Evolutionary conservation across 2,797 vertebrate genomes (phyloP).

Genomic region (Pantherophis vulpinus): DNA sequence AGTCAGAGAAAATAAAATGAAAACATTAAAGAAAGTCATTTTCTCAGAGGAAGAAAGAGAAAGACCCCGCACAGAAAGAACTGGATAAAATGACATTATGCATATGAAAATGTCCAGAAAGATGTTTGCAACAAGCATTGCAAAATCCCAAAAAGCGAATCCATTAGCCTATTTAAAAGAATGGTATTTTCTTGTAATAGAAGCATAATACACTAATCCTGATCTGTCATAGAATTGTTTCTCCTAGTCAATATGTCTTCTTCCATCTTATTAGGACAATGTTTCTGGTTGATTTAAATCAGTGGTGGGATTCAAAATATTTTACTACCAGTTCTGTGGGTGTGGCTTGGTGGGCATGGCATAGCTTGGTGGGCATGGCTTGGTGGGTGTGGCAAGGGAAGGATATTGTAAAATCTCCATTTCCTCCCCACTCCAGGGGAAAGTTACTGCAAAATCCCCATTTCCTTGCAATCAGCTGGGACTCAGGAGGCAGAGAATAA

Average conservation of each 20-base stretch:
- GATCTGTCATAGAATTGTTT: neutral
- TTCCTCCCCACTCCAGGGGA: no score
- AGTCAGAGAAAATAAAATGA: constrained; percentile 96
- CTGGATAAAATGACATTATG: neutral
- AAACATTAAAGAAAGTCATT: constrained; percentile 91
- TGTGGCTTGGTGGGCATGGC: no score
- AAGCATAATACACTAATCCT: neutral
- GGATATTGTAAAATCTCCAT: no score
- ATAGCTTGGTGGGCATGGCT: no score
- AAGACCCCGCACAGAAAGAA: neutral
- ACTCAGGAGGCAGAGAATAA: no score
- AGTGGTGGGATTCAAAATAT: no score
- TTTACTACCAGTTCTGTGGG: no score
- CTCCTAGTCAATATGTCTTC: neutral
- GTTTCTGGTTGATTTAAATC: neutral
- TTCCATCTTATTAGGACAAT: neutral
- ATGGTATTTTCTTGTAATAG: neutral
- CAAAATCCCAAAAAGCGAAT: neutral
- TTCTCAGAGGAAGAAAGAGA: constrained; percentile 78
- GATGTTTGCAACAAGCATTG: neutral
- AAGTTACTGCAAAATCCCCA: no score
- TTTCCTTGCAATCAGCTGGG: no score
- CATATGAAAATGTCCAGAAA: neutral
- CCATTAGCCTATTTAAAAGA: neutral
- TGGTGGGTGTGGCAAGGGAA: no score